Conservation (phyloP, 2,113 vertebrate species). For the Raja brachyura region DNA sequence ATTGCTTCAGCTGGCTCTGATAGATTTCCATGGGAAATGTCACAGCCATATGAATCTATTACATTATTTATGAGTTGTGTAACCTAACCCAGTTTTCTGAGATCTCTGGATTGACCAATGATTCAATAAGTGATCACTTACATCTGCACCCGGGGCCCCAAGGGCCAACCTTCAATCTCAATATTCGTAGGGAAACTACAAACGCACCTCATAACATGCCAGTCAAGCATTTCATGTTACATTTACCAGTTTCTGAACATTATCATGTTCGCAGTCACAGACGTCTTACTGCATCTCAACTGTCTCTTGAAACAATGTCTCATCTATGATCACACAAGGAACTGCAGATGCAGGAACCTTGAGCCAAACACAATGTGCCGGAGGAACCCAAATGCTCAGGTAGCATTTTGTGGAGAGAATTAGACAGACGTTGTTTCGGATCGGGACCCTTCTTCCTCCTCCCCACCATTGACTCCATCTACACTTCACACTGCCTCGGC, state of each 20-base stretch:
- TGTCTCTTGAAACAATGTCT: slow-evolving; percentile 17
- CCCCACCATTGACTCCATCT: too few species aligned
- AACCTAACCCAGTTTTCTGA: background rate
- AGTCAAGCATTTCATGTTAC: background rate
- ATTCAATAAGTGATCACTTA: fast-evolving
- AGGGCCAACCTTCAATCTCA: slow-evolving; percentile 35
- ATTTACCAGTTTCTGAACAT: background rate
- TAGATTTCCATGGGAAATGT: slow-evolving; percentile 18
- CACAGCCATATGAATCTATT: background rate
- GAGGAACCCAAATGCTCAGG: too few species aligned
- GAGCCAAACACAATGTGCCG: too few species aligned
- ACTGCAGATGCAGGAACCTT: too few species aligned
- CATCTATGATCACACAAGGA: background rate
- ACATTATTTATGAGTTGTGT: background rate
- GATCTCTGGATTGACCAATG: slow-evolving; percentile 3
- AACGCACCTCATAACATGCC: background rate
- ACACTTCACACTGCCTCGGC: too few species aligned
- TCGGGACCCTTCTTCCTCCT: too few species aligned
- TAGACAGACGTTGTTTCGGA: too few species aligned
- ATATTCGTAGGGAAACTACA: slow-evolving; percentile 31
- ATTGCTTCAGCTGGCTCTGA: slow-evolving; percentile 4
- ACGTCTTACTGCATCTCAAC: background rate
- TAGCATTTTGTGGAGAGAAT: too few species aligned
- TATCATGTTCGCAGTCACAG: background rate
- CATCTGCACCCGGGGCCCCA: background rate